Conservation (phyloP, 2,113 vertebrate species). For the Globicephala melas region DNA sequence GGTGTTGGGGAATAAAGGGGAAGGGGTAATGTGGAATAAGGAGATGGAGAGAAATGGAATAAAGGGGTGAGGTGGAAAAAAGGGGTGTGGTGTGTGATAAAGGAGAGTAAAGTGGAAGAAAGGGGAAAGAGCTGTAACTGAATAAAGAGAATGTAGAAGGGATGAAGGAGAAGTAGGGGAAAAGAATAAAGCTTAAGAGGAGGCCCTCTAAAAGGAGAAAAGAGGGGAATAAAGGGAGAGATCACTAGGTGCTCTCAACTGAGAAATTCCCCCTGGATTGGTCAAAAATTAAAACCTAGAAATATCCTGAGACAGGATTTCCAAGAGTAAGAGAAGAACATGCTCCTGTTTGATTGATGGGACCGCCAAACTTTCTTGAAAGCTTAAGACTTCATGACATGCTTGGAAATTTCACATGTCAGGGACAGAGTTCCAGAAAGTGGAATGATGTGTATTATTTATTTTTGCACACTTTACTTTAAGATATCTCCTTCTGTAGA, state of each 20-base stretch:
- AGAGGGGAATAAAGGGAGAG: background rate
- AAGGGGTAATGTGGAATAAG: background rate
- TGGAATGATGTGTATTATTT: background rate
- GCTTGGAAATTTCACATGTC: background rate
- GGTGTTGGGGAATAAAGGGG: background rate
- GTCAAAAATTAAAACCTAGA: background rate
- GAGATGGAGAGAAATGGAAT: background rate
- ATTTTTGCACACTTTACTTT: background rate
- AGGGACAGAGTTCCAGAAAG: background rate
- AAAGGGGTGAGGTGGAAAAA: background rate
- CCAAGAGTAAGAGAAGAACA: background rate
- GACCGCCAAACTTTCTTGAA: background rate
- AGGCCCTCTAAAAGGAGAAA: background rate
- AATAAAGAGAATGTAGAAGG: background rate
- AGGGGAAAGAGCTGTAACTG: background rate
- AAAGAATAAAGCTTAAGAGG: background rate
- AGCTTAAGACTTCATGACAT: background rate
- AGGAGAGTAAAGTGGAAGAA: background rate
- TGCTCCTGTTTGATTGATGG: background rate
- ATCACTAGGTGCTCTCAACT: background rate
- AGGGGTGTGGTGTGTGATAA: background rate
- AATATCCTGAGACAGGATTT: background rate
- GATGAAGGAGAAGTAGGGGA: background rate
- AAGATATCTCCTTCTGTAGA: background rate
- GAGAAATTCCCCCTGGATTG: background rate